Conservation (phyloP, 2,888 invertebrate species). For the Hoplodrina ambigua region DNA sequence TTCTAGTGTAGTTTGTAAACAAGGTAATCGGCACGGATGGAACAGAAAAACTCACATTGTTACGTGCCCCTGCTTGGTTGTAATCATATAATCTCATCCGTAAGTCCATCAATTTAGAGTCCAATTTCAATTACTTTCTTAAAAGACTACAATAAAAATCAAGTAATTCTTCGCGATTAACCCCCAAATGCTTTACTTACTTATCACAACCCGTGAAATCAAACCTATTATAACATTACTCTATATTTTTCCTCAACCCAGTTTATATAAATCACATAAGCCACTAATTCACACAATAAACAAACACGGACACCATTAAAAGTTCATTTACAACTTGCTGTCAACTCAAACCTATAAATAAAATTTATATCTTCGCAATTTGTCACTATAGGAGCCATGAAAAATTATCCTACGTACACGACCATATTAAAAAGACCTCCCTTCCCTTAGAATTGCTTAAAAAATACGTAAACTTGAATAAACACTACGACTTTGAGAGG, state of each 20-base stretch:
- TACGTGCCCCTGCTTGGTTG: no score
- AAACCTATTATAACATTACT: conserved; percentile 18
- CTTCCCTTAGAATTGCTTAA: conserved; percentile 57
- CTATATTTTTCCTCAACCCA: conserved; percentile 27
- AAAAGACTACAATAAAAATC: neutral
- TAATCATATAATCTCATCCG: no score
- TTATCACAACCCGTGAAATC: conserved; percentile 9
- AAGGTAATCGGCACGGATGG: no score
- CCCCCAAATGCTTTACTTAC: conserved; percentile 13
- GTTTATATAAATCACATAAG: conserved; percentile 66
- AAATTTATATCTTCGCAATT: conserved; percentile 73
- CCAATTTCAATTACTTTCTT: no score
- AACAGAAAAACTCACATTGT: no score
- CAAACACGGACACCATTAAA: conserved; percentile 72
- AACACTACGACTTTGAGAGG: conserved; percentile 51
- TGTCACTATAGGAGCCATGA: conserved; percentile 75
- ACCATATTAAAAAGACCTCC: conserved; percentile 65
- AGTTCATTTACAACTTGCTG: conserved; percentile 75
- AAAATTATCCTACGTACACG: conserved; percentile 66
- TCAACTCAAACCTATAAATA: conserved; percentile 76
- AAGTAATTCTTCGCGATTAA: conserved; percentile 19
- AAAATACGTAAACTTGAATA: conserved; percentile 55
- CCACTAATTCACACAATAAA: conserved; percentile 69
- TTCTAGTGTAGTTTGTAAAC: no score
- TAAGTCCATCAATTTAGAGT: no score